Evolutionary conservation across 1,140 invertebrate genomes (phyloP), one percentile per base, ranked within the genome.

Genomic region (Ceratoteleas bidentatus): DNA sequence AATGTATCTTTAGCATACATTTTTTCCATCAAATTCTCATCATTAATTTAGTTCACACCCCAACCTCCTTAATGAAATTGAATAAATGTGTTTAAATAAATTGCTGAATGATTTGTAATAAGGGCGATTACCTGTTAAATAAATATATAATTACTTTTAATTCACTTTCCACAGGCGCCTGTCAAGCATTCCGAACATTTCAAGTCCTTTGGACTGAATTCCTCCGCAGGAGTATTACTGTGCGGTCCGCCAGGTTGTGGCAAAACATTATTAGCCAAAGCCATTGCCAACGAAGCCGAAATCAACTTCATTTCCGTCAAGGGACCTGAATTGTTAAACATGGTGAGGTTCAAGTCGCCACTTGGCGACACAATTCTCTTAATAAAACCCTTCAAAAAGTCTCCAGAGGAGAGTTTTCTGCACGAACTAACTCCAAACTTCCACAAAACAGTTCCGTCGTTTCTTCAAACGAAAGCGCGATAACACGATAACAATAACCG

Each of bases 231-330:
- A 24, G 64, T 80, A 4, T 50, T 80, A 33, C 24, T 80, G 3
- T 80, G 70, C 43, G 77, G 77, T 33, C 77, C 77, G 43, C 77
- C 77, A 32, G 77, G 77, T 53, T 80, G 95, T 92, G 98, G 98
- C 43, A 99, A 98, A 93, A 98, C 97, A 0, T 92, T 98, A 33
- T 85, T 98, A 40, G 97, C 97, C 2, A 98, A 98, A 93, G 98
- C 98, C 33, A 95, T 99, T 60, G 97, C 98, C 5, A 99, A 99
- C 92, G 98, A 99, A 92, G 96, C 97, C 60, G 97, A 97, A 45
- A 96, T 99, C 9, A 99, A 99, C 91, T 99, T 99, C 84, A 98
- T 99, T 80, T 98, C 97, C 11, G 97, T 99, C 9, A 99, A 99
- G 92, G 98, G 98, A 10, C 98, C 98, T 8, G 98, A 99, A 91